Evolutionary conservation across 2,797 vertebrate genomes (phyloP).

Genomic region (Hydrolagus colliei): DNA sequence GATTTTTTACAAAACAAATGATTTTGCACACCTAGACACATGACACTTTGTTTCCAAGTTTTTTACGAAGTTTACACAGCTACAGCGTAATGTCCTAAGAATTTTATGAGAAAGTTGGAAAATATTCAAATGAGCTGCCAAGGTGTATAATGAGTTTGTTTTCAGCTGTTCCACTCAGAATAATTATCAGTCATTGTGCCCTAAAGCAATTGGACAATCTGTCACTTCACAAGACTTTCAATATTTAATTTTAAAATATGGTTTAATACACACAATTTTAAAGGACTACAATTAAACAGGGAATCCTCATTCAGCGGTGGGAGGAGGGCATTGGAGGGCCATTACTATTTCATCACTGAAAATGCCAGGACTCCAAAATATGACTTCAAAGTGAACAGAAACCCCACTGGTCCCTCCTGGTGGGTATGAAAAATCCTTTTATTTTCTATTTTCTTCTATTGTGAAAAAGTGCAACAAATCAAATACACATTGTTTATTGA

Average conservation of each 20-base stretch:
- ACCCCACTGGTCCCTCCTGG: neutral
- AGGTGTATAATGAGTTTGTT: conserved; percentile 75
- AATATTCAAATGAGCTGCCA: conserved; percentile 61
- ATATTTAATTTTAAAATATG: conserved; percentile 62
- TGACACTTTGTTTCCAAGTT: conserved; percentile 54
- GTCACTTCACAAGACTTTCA: conserved; percentile 72
- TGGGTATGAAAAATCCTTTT: neutral
- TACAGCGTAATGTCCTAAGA: conserved; percentile 64
- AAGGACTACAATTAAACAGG: neutral
- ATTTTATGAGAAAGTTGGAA: conserved; percentile 36
- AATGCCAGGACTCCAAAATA: neutral
- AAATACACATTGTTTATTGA: too few species aligned
- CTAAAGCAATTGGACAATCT: conserved; percentile 75
- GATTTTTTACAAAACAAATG: neutral
- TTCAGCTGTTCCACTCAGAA: conserved; percentile 75
- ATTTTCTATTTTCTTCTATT: neutral
- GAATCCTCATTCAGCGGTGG: neutral
- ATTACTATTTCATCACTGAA: neutral
- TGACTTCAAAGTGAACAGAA: neutral
- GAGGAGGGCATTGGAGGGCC: neutral
- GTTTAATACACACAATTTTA: neutral
- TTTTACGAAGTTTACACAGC: conserved; percentile 61
- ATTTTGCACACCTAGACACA: conserved; percentile 56
- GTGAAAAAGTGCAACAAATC: neutral
- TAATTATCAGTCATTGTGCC: conserved; percentile 73